phyloP scores from a whole-genome alignment of 1,140 invertebrate genomes.

The Vollenhovia emeryi region DNA sequence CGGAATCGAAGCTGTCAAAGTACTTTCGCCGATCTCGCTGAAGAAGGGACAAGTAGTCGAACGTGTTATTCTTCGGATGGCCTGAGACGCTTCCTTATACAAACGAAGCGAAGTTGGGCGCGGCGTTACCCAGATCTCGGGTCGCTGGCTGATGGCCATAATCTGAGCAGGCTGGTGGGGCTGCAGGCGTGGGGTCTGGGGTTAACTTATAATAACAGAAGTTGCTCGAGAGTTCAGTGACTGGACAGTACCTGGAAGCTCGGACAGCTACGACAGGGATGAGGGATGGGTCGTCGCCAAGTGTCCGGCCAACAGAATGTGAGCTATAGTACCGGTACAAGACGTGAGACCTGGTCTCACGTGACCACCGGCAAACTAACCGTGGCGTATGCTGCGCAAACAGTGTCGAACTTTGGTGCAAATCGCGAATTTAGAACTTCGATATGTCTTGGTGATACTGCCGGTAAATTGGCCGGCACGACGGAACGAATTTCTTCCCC shows the following conservation, averaged over 20 bases:
- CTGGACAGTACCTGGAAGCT: conserved; percentile 78
- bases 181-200: conserved; percentile 69
- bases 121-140: conserved; percentile 80
- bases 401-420: conserved; percentile 77
- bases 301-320: conserved; percentile 82
- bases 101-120: conserved; percentile 82
- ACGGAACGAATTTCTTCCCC: conserved; percentile 70
- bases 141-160: conserved; percentile 84
- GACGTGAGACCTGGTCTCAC: conserved; percentile 77
- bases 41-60: conserved; percentile 77
- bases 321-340: conserved; percentile 75
- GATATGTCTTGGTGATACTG: conserved; percentile 74
- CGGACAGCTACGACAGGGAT: conserved; percentile 79
- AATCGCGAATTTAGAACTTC: conserved; percentile 80
- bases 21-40: conserved; percentile 38
- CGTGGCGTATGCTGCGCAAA: conserved; percentile 75
- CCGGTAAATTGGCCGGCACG: conserved; percentile 70
- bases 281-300: conserved; percentile 84
- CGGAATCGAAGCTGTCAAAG: conserved; percentile 42
- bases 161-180: conserved; percentile 76
- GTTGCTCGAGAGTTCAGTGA: conserved; percentile 82
- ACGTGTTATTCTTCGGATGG: conserved; percentile 83
- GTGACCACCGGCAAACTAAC: conserved; percentile 79
- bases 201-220: conserved; percentile 86
- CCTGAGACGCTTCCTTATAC: conserved; percentile 81